Evolutionary conservation across 2,888 invertebrate species (phyloP), one percentile per base, ranked within the genome.

Genomic region (Keiferia lycopersicella): DNA sequence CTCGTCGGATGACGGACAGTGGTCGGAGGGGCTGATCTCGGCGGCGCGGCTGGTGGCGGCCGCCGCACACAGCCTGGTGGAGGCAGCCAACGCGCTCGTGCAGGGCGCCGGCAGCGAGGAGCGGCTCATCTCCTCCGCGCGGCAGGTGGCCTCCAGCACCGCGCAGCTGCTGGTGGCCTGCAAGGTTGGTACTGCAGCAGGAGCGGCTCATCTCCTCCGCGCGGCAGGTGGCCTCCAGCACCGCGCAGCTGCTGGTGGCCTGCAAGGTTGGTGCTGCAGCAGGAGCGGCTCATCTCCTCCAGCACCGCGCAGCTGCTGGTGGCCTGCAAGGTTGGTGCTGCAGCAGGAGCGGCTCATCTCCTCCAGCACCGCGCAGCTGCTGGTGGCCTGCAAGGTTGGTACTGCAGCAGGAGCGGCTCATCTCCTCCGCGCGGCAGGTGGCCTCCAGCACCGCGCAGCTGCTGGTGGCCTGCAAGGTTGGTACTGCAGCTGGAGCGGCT

Each of bases 141-240:
- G 98, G 75, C 97, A 97, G 88, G 98, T 99, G 10, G 99, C 99
- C 7, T 96, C 98, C 61, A 98, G 98, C 0, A 99, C 99, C 0
- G 99, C 99, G 0, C 99, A 99, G 80, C 92, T 99, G 64, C 88
- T 99, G 62, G 98, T 99, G 57, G 99, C 99, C 0, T 99, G 99
- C 91, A 98, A 99, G 93, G 99, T 91, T 10, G 8, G 34, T 34
- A 34, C 30, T n/a, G n/a, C n/a, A n/a, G n/a, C 45, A 45, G 7
- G n/a, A 45, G n/a, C n/a, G n/a, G n/a, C n/a, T n/a, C n/a, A n/a
- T 61, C 53, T 62, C 8, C 1, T 22, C n/a, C 22, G n/a, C 45
- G n/a, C 10, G 48, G 41, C 41, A 6, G 4, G 12, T 14, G 12
- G 14, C 41, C 11, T 3, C 41, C 30, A n/a, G 30, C 41, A 1